Base-by-base conservation (phyloP, 2,113 vertebrate genomes). In the Campylomormyrus tamandua region DNA sequence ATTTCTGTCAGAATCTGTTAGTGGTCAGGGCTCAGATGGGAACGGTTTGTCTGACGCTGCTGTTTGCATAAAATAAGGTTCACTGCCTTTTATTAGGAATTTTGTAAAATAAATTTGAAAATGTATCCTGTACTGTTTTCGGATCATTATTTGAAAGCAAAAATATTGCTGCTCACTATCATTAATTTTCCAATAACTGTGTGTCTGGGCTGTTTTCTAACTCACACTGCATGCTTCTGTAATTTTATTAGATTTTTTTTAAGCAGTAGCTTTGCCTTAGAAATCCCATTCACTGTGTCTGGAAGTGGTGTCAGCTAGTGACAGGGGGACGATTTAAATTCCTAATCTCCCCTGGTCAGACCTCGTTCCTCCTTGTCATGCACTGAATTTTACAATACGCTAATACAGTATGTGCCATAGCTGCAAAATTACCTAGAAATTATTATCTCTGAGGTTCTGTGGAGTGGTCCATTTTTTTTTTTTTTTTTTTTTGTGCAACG, bases 311-410 rank as follows among this genome's bases (percentile, higher is more conserved):
- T 84, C 42, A n/a, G 45, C 45, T 10, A 17, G 83, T 48, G 83
- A 84, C 83, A 27, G 83, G 45, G 74, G 19, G 83, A 84, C 5
- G 24, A 84, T 84, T 45, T 84, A 84, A 46, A 24, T 84, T 84
- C 83, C 45, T 48, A 84, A 52, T 50, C 85, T 52, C 13, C 83
- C 46, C 45, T 49, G 83, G 42, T 85, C 83, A 31, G 49, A 52
- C 85, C 85, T 50, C 27, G 5, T 35, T 35, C 13, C 85, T 35
- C 85, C 85, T 87, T 52, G 50, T 19, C 50, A 27, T n/a, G n/a
- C 85, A 17, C 85, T 19, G 50, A 35, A 87, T 35, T 87, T 52
- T 53, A 87, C 56, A 87, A 87, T 87, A 31, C n/a, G 45, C n/a
- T 87, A 87, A 35, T 87, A 52, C n/a, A 31, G 84, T 53, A 46